Evolutionary conservation across 2,113 vertebrate species (phyloP).

Genomic region (Dasypus novemcinctus): DNA sequence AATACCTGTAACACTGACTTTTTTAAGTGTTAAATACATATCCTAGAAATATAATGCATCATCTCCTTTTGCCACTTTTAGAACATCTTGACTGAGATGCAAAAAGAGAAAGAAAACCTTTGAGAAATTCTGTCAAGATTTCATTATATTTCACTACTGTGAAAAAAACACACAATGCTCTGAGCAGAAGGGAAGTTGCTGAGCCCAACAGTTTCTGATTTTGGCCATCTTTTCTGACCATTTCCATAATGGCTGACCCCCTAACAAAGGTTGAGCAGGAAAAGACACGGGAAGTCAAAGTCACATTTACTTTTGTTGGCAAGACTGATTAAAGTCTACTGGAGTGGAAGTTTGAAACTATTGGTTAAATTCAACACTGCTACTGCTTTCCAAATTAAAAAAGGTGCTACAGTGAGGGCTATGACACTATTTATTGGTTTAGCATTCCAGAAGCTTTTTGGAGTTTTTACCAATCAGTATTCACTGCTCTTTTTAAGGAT

Average conservation of each 20-base stretch:
- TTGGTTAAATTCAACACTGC: not conserved
- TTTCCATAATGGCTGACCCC: not conserved
- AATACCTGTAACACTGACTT: not conserved
- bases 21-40: not conserved
- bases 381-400: not conserved
- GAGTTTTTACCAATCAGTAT: not conserved
- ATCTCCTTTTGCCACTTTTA: constrained; percentile 6
- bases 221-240: not conserved
- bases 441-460: not conserved
- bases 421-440: not conserved
- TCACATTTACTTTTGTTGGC: constrained; percentile 25
- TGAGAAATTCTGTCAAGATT: not conserved
- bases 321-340: not conserved
- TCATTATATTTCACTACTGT: not conserved
- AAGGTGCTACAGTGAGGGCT: not conserved
- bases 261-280: not conserved
- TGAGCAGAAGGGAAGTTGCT: not conserved
- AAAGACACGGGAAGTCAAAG: constrained; percentile 28
- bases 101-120: not conserved
- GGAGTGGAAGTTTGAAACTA: not conserved
- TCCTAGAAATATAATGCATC: not conserved
- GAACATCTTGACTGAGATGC: not conserved
- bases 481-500: not conserved
- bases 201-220: not conserved
- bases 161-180: not conserved